Conservation (phyloP, 2,797 vertebrate species). For the Apogon talboti region DNA sequence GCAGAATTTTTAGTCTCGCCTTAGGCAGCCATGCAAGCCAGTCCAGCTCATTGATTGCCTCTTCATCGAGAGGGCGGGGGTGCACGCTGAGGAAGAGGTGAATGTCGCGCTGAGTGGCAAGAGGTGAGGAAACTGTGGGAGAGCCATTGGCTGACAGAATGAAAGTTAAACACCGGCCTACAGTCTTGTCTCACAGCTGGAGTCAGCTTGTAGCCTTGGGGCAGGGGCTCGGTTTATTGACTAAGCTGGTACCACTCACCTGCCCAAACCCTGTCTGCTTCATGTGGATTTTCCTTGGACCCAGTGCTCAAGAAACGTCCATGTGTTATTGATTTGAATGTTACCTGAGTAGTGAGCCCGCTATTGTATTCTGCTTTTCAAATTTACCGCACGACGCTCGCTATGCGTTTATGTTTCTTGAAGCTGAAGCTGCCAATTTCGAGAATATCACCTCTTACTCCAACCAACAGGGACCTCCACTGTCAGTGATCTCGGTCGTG, state of each 20-base stretch:
- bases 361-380: constrained; percentile 43
- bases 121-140: constrained; percentile 66
- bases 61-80: constrained; percentile 61
- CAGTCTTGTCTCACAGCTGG: constrained; percentile 72
- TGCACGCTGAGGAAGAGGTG: constrained; percentile 67
- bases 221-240: constrained; percentile 70
- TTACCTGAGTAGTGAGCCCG: constrained; percentile 49
- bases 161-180: constrained; percentile 75
- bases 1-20: constrained; percentile 66
- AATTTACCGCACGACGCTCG: constrained; percentile 26
- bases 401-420: constrained; percentile 27
- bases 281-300: constrained; percentile 48
- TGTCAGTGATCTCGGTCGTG: constrained; percentile 39
- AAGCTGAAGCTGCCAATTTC: constrained; percentile 31
- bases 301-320: constrained; percentile 47
- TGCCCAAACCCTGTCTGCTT: constrained; percentile 48
- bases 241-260: constrained; percentile 66
- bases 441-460: constrained; percentile 29
- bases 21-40: constrained; percentile 60
- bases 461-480: constrained; percentile 23
- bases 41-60: constrained; percentile 77
- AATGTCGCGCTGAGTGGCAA: constrained; percentile 76
- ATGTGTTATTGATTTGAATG: constrained; percentile 67
- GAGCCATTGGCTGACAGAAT: constrained; percentile 75
- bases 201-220: constrained; percentile 71